Evolutionary conservation across 2,113 vertebrate species (phyloP), one percentile per base, ranked within the genome.

Genomic region (Podarcis muralis): DNA sequence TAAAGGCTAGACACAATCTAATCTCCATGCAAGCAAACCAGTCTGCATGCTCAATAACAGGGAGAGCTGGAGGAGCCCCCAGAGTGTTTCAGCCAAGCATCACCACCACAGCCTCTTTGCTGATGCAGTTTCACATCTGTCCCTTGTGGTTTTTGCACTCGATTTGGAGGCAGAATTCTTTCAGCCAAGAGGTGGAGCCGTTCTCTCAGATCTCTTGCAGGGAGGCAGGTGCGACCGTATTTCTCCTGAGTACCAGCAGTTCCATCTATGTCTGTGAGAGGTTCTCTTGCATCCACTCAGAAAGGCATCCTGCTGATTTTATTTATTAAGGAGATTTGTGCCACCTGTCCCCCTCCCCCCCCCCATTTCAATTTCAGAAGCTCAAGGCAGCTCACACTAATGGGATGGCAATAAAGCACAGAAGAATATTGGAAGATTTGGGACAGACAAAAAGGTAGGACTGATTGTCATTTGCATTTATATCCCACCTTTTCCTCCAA

Each of bases 31-130:
- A 62, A 62, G 16, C 59, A 62, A 62, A 62, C 18, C 59, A 62
- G 59, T 15, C 13, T 62, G 59, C 13, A 20, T 62, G 59, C 18
- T 62, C 59, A 62, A 62, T 62, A 62, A 62, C 13, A 18, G 59
- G 59, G 59, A 62, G 15, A 15, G 13, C 59, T 62, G 59, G 59
- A 62, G 1, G 59, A 62, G 13, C 59, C 18, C 59, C 59, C 13
- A 62, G 66, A 69, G 72, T 57, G 66, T 0, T 0, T 0, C 0
- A 0, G 2, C 57, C 8, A 2, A 30, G 81, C 18, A 82, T 82
- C 65, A 83, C 74, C 27, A 76, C 69, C 23, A 53, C 48, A 53
- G 8, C 15, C 1, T 9, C 40, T 48, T 0, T 2, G 3, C 69
- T 18, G 16, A 5, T 0, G 0, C 30, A 0, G 35, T 25, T 27